phyloP scores from a whole-genome alignment of 1,140 invertebrate species.

The Octopus bimaculoides region DNA sequence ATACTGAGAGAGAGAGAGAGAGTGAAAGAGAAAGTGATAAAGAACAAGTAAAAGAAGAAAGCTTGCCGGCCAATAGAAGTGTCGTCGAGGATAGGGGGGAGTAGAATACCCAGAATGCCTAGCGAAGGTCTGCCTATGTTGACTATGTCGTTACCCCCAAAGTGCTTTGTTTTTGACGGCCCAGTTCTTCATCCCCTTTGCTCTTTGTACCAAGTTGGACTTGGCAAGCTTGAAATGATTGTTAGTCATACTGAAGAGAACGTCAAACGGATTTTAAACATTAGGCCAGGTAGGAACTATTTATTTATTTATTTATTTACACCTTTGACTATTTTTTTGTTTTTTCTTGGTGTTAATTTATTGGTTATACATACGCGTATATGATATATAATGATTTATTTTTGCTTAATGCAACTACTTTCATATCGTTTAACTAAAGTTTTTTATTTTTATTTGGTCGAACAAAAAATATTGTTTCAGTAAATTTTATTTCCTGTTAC shows the following conservation, averaged over 20 bases:
- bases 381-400: too few relatives aligned
- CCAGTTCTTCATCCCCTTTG: neutral
- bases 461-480: too few relatives aligned
- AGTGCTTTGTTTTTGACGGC: slow-evolving; percentile 8
- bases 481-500: too few relatives aligned
- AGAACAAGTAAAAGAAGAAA: too few relatives aligned
- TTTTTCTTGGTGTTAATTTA: too few relatives aligned
- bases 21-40: neutral
- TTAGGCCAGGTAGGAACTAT: neutral
- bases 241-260: neutral
- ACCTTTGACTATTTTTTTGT: too few relatives aligned
- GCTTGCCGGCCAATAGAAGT: too few relatives aligned
- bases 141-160: slow-evolving; percentile 1
- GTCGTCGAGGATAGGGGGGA: neutral
- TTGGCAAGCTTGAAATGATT: neutral
- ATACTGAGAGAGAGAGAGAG: neutral
- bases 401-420: too few relatives aligned
- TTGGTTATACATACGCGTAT: too few relatives aligned
- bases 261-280: neutral
- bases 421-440: too few relatives aligned
- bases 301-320: too few relatives aligned
- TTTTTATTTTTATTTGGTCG: too few relatives aligned
- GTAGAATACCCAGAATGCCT: neutral
- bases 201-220: neutral
- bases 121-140: neutral